Evolutionary conservation across 2,888 invertebrate species (phyloP).

Genomic region (Entomobrya multifasciata): DNA sequence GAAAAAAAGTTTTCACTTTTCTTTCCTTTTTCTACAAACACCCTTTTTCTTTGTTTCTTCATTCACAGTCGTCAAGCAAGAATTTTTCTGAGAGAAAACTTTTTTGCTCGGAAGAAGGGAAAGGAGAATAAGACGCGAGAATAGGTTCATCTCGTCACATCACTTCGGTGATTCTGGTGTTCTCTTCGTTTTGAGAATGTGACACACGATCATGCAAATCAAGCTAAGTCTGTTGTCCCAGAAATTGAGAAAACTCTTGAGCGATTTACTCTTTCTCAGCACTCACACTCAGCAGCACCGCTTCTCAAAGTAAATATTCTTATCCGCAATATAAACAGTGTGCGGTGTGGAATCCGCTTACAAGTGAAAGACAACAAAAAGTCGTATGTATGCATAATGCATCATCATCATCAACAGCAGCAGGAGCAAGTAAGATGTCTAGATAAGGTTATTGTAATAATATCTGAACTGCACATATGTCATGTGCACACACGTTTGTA

Average conservation of each 20-base stretch:
- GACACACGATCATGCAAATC: slow-evolving; percentile 73
- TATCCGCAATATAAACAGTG: slow-evolving; percentile 50
- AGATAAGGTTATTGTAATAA: too few species aligned
- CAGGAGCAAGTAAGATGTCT: not conserved
- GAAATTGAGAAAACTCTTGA: slow-evolving; percentile 64
- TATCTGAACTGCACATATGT: too few species aligned
- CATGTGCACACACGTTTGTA: too few species aligned
- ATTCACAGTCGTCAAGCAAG: slow-evolving; percentile 39
- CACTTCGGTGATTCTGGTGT: slow-evolving; percentile 11
- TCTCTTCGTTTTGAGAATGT: slow-evolving; percentile 45
- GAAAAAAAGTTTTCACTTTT: slow-evolving; percentile 61
- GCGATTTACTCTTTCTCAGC: slow-evolving; percentile 70
- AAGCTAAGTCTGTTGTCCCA: slow-evolving; percentile 59
- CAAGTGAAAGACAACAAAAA: slow-evolving; percentile 60
- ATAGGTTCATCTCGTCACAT: slow-evolving; percentile 8
- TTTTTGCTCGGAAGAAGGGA: slow-evolving; percentile 1
- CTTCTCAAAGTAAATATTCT: slow-evolving; percentile 63
- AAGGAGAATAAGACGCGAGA: not conserved
- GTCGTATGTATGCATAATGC: slow-evolving; percentile 46
- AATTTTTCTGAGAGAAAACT: slow-evolving; percentile 12
- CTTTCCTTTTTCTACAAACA: not conserved
- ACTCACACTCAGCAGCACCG: not conserved
- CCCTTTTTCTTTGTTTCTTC: not conserved
- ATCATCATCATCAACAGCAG: not conserved
- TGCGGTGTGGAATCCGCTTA: slow-evolving; percentile 53